These are phyloP conservation scores for Autographa gamma DNA, from an alignment of 2,888 invertebrate genomes.

Conservation along the genomic window DNA sequence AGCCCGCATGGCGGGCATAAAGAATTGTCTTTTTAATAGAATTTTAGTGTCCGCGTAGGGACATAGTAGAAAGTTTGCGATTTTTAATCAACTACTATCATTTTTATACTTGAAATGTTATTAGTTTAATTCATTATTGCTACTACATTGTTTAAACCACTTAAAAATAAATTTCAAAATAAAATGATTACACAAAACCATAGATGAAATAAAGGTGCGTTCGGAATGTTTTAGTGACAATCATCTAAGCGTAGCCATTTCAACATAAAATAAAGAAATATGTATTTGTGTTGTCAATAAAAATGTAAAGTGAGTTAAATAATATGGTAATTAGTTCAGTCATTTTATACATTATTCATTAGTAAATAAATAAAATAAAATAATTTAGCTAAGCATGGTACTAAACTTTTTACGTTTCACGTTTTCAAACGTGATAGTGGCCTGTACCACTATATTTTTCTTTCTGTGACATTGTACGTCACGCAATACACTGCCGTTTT, in stretches of 20 bases:
- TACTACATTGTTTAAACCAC: not conserved
- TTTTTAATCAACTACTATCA: not conserved
- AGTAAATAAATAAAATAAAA: too few species aligned
- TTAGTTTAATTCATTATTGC: not conserved
- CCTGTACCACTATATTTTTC: not conserved
- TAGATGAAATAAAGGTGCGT: conserved; percentile 23
- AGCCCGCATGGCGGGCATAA: conserved; percentile 55
- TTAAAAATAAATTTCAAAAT: conserved; percentile 11
- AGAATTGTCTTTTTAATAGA: conserved; percentile 18
- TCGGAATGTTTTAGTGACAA: not conserved
- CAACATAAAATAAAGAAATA: too few species aligned
- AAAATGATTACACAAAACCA: conserved; percentile 30
- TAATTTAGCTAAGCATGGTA: too few species aligned
- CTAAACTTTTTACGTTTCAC: not conserved
- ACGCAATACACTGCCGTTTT: conserved; percentile 13
- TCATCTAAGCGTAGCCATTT: not conserved
- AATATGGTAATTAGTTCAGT: too few species aligned
- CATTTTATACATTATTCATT: too few species aligned
- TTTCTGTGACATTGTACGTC: not conserved
- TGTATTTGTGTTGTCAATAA: too few species aligned
- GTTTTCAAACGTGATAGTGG: conserved; percentile 32
- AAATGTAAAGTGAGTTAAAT: too few species aligned
- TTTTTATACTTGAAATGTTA: not conserved
- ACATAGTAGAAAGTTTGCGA: conserved; percentile 2
- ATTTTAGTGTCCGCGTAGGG: not conserved